Evolutionary conservation across 1,140 invertebrate genomes (phyloP), one percentile per base, ranked within the genome.

Genomic region (Pogonomyrmex barbatus): DNA sequence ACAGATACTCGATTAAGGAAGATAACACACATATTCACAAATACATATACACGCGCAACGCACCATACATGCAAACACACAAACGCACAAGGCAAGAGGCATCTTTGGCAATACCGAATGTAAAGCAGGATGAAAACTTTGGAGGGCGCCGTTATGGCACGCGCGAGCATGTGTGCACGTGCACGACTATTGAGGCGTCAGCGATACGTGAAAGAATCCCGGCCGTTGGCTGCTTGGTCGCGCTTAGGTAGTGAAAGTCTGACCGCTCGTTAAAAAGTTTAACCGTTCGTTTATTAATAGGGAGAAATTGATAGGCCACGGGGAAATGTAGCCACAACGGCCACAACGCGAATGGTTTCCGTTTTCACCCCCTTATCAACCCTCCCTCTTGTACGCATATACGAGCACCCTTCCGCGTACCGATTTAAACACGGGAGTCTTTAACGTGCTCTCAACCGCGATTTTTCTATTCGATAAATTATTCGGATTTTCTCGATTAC

Each of bases 191-290:
- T 85, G 42, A 89, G 86, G 54, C 67, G 52, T 81, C 84, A 56
- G 42, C 68, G 88, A 85, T 90, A 85, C 88, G 77, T 90, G 88
- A 90, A 90, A 90, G 89, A 89, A 90, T 90, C 56, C 87, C 39
- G 24, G 24, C 24, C 24, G 10, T 10, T 45, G 71, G 54, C 42
- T 60, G 89, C 56, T 81, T 71, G 71, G 68, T 90, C 84, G 71
- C 71, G 62, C 67, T 71, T 65, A 83, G 85, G 63, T 63, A 60
- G 77, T 87, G 84, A 78, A 90, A 85, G 73, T 84, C 76, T 91
- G 89, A 91, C 90, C 90, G 90, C 90, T 90, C 89, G 89, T 90
- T 90, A 90, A 90, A 90, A 90, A 90, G 89, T 90, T 90, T 90
- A 90, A 90, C 89, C 88, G 88, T 87, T 65, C 89, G 71, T 88